Evolutionary conservation across 2,888 invertebrate genomes (phyloP).

Genomic region (Pristionchus entomophagus): DNA sequence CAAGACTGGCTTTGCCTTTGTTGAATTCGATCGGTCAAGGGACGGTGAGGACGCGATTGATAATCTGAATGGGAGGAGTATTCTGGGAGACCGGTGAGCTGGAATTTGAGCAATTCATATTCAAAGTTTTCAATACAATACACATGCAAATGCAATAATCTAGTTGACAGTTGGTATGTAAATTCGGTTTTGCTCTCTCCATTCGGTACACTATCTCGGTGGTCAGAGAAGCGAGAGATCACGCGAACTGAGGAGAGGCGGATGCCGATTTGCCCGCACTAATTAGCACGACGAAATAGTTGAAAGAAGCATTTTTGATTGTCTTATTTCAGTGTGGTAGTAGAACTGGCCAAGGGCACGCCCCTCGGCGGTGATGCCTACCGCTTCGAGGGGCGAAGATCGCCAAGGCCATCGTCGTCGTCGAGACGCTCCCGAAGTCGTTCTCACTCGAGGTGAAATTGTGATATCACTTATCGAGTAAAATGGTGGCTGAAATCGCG

Average conservation of each 20-base stretch:
- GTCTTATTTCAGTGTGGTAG: conserved; percentile 82
- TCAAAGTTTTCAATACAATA: background rate
- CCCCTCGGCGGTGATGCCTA: conserved; percentile 84
- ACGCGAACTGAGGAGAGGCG: no score
- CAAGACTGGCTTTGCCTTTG: conserved; percentile 97
- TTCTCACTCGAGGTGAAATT: conserved; percentile 12
- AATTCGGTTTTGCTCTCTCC: no score
- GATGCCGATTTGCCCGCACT: no score
- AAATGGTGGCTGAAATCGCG: background rate
- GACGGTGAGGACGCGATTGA: conserved; percentile 92
- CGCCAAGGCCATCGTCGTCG: no score
- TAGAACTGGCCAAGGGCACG: conserved; percentile 87
- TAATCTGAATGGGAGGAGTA: conserved; percentile 95
- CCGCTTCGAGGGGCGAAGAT: no score
- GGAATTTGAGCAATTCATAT: background rate
- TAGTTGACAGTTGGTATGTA: background rate
- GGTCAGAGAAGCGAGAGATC: no score
- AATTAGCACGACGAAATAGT: no score
- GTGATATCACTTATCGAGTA: background rate
- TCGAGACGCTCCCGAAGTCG: conserved; percentile 39
- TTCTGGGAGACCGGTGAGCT: conserved; percentile 90
- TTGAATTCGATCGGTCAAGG: conserved; percentile 78
- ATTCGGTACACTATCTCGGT: no score
- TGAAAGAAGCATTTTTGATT: no score
- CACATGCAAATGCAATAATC: background rate